Conservation (phyloP, 2,797 vertebrate species). For the Syndactyla subalaris region DNA sequence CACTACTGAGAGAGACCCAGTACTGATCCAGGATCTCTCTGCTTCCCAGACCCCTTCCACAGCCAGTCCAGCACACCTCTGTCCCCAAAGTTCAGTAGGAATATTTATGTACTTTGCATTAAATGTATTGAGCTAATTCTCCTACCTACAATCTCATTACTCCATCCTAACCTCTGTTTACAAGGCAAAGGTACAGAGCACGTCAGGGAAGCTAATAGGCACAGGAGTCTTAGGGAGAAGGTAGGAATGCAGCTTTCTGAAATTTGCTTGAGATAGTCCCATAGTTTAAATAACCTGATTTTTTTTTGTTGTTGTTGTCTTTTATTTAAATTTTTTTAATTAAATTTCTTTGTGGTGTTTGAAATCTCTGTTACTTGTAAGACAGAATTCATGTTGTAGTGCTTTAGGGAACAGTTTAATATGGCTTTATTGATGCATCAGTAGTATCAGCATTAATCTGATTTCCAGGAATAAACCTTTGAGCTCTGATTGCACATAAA, state of each 20-base stretch:
- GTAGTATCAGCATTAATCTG: not conserved
- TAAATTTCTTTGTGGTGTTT: not conserved
- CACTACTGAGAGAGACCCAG: not conserved
- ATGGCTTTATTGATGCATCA: not conserved
- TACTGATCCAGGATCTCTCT: not conserved
- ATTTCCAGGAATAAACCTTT: not conserved
- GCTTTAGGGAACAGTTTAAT: not conserved
- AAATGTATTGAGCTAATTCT: not conserved
- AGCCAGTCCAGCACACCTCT: not conserved
- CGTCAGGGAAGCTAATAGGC: not conserved
- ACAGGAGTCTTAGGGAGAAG: not conserved
- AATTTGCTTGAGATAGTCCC: not conserved
- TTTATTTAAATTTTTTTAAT: not conserved
- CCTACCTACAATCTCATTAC: not conserved
- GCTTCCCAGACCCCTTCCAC: not conserved
- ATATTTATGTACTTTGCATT: not conserved
- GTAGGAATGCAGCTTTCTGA: not conserved
- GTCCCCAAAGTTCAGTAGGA: not conserved
- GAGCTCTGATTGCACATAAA: not conserved
- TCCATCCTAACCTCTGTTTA: not conserved
- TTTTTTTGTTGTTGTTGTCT: not conserved
- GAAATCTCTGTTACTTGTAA: not conserved
- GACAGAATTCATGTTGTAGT: not conserved
- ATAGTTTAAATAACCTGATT: not conserved
- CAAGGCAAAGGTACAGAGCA: not conserved